These are phyloP conservation scores for Apotomis turbidana DNA, from an alignment of 2,888 invertebrate genomes.

Conservation along the genomic window DNA sequence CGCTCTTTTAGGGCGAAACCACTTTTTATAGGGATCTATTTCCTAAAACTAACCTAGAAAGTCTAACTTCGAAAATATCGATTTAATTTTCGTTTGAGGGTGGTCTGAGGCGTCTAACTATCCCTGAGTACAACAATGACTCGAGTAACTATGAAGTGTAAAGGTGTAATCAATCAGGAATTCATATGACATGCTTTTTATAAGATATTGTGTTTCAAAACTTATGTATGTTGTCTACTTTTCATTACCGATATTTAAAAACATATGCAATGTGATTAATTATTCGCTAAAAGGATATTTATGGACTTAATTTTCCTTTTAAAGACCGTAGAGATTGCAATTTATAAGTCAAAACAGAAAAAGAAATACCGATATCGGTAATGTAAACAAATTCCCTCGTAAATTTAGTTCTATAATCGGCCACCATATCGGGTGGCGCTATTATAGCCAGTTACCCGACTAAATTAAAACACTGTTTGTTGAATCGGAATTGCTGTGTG, in stretches of 20 bases:
- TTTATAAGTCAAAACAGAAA: slow-evolving; percentile 13
- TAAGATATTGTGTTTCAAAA: background rate
- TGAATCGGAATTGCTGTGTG: slow-evolving; percentile 10
- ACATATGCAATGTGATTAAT: too few species aligned
- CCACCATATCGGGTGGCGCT: slow-evolving; percentile 49
- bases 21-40: background rate
- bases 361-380: slow-evolving; percentile 30
- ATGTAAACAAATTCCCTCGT: slow-evolving; percentile 51
- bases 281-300: slow-evolving; percentile 6
- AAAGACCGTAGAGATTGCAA: background rate
- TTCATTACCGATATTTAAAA: too few species aligned
- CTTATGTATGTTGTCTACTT: background rate
- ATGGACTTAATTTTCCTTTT: slow-evolving; percentile 2
- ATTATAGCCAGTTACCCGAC: slow-evolving; percentile 53
- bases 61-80: slow-evolving; percentile 45
- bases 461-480: slow-evolving; percentile 42
- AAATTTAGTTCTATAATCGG: slow-evolving; percentile 46
- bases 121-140: background rate
- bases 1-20: background rate
- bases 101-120: slow-evolving; percentile 15
- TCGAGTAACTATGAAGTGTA: background rate
- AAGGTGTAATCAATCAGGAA: background rate
- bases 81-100: slow-evolving; percentile 38
- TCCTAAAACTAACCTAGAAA: slow-evolving; percentile 21
- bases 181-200: background rate